Evolutionary conservation across 2,888 invertebrate species (phyloP), one percentile per base, ranked within the genome.

Genomic region (Nomada ruficornis): DNA sequence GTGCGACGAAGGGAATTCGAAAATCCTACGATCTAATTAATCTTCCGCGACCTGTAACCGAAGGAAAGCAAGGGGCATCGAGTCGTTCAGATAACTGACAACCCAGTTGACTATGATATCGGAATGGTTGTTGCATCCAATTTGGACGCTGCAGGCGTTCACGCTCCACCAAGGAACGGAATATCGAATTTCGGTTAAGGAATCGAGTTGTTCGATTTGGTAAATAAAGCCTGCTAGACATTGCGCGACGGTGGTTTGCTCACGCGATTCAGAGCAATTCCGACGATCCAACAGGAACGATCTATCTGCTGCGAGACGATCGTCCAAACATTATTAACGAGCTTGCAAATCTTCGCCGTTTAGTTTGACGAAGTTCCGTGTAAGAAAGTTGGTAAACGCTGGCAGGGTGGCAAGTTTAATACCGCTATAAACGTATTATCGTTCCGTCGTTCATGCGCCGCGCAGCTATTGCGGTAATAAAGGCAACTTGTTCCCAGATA

Each of bases 391-490:
- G 69, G 73, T 70, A 75, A 84, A 83, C 73, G 86, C 77, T 63
- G 60, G 60, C 70, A 72, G 65, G 80, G 78, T 82, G 77, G 85
- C 80, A 82, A 86, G 80, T 87, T 88, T 87, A 87, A 88, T 86
- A 80, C 77, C 77, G 80, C 80, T 79, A 79, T 88, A 88, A 88
- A 88, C 86, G 86, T 84, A 88, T 88, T 88, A 88, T 88, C 85
- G 80, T 78, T 59, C 60, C 70, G 77, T 80, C 78, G 73, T 86
- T 86, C 78, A 72, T 76, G 60, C 71, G 76, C 36, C 42, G 74
- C 68, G 62, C 77, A 54, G 68, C 67, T 84, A 82, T 75, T 71
- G 75, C 73, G 65, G 78, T 76, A 86, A 84, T 84, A 84, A 82
- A 86, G 76, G 73, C 75, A 81, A 81, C 68, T 80, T 81, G 80